phyloP scores from a whole-genome alignment of 2,797 vertebrate species.

The Brotula barbata region DNA sequence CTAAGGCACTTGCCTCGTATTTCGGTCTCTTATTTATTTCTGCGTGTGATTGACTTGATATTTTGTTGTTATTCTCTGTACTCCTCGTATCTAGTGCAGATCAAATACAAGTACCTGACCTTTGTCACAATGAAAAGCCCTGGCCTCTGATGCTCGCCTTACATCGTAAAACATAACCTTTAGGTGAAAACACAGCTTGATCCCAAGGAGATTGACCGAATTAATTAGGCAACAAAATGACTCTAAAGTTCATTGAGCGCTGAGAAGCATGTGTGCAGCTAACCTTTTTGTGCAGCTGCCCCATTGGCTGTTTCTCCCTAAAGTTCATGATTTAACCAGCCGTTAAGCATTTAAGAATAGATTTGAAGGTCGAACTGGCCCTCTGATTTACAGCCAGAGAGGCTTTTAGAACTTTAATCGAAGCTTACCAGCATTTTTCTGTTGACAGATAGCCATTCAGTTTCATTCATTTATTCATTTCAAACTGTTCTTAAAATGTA shows the following conservation, averaged over 20 bases:
- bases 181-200: slow-evolving; percentile 22
- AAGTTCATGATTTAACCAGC: neutral
- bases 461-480: neutral
- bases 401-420: slow-evolving; percentile 3
- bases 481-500: too few species aligned
- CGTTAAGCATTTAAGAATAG: neutral
- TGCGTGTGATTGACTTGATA: slow-evolving; percentile 30
- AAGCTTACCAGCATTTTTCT: neutral
- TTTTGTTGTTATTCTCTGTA: slow-evolving; percentile 20
- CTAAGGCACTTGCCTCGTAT: too few species aligned
- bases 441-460: neutral
- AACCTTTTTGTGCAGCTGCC: slow-evolving; percentile 9
- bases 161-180: slow-evolving; percentile 53
- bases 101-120: slow-evolving; percentile 43
- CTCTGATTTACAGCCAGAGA: neutral
- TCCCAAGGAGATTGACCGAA: slow-evolving; percentile 20
- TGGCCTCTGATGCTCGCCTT: slow-evolving; percentile 10
- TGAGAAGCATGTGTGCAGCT: neutral
- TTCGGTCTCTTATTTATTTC: neutral
- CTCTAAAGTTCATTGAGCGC: slow-evolving; percentile 41
- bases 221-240: slow-evolving; percentile 14
- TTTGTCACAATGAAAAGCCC: slow-evolving; percentile 34
- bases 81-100: slow-evolving; percentile 7
- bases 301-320: neutral
- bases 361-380: neutral